phyloP scores from a whole-genome alignment of 2,888 invertebrate genomes.

The Nasonovia ribisnigri region DNA sequence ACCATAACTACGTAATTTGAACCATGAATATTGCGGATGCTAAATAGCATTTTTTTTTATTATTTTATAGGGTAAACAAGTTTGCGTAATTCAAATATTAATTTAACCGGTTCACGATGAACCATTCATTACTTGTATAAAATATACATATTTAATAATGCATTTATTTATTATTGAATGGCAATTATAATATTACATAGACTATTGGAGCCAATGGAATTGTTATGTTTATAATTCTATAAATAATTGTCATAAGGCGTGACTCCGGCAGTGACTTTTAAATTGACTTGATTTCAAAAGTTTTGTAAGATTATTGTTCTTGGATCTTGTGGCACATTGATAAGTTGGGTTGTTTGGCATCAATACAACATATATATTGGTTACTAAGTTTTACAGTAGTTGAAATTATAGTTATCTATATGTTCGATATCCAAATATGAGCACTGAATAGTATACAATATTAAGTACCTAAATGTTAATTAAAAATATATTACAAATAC shows the following conservation, averaged over 20 bases:
- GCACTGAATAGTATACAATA: not conserved
- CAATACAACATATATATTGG: not conserved
- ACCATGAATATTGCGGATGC: not conserved
- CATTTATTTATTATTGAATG: not conserved
- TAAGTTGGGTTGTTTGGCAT: not conserved
- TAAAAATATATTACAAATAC: not conserved
- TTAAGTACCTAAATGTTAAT: not conserved
- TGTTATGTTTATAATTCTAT: not conserved
- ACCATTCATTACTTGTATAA: not conserved
- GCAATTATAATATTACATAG: not conserved
- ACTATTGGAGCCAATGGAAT: not conserved
- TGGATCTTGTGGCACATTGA: not conserved
- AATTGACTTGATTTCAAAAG: not conserved
- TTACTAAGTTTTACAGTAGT: not conserved
- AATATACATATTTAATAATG: not conserved
- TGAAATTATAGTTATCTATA: not conserved
- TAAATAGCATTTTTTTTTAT: slow-evolving; percentile 29
- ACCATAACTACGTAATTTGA: slow-evolving; percentile 10
- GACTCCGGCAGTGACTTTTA: not conserved
- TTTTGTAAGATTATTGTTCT: not conserved
- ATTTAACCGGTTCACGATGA: not conserved
- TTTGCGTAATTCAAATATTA: slow-evolving; percentile 30
- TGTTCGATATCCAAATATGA: not conserved
- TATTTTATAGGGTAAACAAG: not conserved
- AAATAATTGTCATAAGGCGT: not conserved